phyloP scores from a whole-genome alignment of 30 jellyfish, hydroid and myxozoan genomes.

The Phacellophora camtschatica region DNA sequence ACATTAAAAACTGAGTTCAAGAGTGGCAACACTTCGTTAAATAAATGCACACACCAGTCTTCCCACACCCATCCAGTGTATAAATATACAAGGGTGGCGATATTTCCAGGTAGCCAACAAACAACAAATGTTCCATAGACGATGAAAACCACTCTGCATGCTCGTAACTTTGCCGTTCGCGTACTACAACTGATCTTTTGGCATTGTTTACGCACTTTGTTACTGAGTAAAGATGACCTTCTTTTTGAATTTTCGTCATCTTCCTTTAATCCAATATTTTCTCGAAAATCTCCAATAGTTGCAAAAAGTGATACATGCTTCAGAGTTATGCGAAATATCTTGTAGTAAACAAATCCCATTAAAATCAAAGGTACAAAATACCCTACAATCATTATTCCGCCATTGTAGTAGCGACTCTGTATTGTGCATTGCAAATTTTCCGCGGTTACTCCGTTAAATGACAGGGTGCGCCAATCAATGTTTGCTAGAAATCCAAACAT shows the following conservation, averaged over 20 bases:
- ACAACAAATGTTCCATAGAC: conserved; percentile 62
- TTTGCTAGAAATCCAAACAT: conserved; percentile 48
- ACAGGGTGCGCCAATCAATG: conserved; percentile 5
- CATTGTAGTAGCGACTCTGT: background rate
- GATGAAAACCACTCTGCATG: conserved; percentile 32
- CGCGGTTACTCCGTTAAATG: conserved; percentile 10
- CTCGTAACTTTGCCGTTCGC: conserved; percentile 5
- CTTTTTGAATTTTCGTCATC: background rate
- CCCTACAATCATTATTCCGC: conserved; percentile 8
- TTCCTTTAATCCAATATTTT: background rate
- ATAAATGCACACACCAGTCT: conserved; percentile 4
- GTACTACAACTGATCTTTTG: background rate
- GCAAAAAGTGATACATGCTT: conserved; percentile 61
- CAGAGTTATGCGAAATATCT: conserved; percentile 59
- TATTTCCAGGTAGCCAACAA: conserved; percentile 55
- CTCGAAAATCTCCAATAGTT: background rate
- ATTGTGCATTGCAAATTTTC: background rate
- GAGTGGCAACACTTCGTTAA: conserved; percentile 40
- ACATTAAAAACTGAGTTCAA: conserved; percentile 41
- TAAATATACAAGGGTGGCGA: background rate
- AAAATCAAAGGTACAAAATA: conserved; percentile 54
- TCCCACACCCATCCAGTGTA: background rate
- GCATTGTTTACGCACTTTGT: background rate
- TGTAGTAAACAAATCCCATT: conserved; percentile 60
- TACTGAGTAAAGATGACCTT: background rate